Evolutionary conservation across 2,888 invertebrate genomes (phyloP), one percentile per base, ranked within the genome.

Genomic region (Apeira syringaria): DNA sequence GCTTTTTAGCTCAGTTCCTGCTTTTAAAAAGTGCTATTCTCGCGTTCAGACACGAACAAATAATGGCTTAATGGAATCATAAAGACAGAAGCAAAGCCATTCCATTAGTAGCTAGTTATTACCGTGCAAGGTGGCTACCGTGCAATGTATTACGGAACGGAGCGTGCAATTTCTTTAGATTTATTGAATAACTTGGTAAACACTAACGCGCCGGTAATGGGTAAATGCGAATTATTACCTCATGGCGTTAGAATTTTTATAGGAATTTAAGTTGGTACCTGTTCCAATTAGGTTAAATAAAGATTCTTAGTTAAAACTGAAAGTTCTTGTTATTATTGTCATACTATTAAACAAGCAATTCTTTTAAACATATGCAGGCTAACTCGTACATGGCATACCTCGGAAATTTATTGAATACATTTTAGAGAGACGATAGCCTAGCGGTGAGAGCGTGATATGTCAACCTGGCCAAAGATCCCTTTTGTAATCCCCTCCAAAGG

Each of bases 171-270:
- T 57, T 57, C 54, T 57, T 39, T 47, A 57, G 54, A 57, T 57
- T 57, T 54, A 57, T 57, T 52, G 56, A 57, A 57, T 52, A 54
- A 56, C 50, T 52, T 54, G 48, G 52, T 47, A 54, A 52, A 52
- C 55, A 52, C 52, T 52, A 50, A 54, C 47, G 56, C 52, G 40
- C 27, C 18, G 29, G 40, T 44, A 49, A 49, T 49, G 41, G 41
- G 32, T 35, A 37, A 28, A n/a, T n/a, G n/a, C n/a, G n/a, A n/a
- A n/a, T n/a, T n/a, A n/a, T n/a, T n/a, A n/a, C n/a, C n/a, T n/a
- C n/a, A n/a, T n/a, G 29, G 18, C 25, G 20, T 43, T n/a, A n/a
- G n/a, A n/a, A n/a, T n/a, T n/a, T 43, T 35, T 35, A 20, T 20
- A 1, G 5, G 7, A 20, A 7, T 20, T 20, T 20, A 20, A 20